A percentile compares a stretch with the other conserved stretches of the same genome.
Evolutionary conservation across 2,113 vertebrate species (phyloP).

Genomic region (Bagarius yarrelli): DNA sequence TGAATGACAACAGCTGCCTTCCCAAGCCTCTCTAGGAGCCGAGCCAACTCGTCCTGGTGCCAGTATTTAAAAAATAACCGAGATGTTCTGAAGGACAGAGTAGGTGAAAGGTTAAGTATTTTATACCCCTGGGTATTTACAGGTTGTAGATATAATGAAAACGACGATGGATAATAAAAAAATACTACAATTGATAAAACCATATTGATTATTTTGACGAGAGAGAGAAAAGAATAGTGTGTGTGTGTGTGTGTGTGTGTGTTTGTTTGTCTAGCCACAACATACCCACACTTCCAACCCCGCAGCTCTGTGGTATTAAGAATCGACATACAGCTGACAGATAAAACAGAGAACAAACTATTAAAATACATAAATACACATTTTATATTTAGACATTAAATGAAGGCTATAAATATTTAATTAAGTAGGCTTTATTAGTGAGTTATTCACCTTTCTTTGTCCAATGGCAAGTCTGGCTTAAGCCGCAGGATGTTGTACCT

Average conservation of each 20-base stretch:
- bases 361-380: not conserved
- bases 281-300: slow-evolving; percentile 76
- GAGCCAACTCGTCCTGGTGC: slow-evolving; percentile 72
- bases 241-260: not conserved
- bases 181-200: not conserved
- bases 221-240: not conserved
- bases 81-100: slow-evolving; percentile 61
- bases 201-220: not conserved
- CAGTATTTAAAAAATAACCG: slow-evolving; percentile 78
- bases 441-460: slow-evolving; percentile 66
- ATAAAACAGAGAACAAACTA: slow-evolving; percentile 5
- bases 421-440: not conserved
- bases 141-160: not conserved
- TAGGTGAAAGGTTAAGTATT: not conserved
- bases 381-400: not conserved
- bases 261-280: slow-evolving; percentile 11
- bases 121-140: not conserved
- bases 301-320: slow-evolving; percentile 63
- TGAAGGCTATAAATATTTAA: not conserved
- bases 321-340: slow-evolving; percentile 69
- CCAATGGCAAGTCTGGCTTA: slow-evolving; percentile 61
- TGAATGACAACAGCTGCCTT: slow-evolving; percentile 69
- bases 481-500: slow-evolving; percentile 73
- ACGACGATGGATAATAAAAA: not conserved
- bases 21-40: slow-evolving; percentile 60